Conservation (phyloP, 2,797 vertebrate species). For the Nothura maculosa region DNA sequence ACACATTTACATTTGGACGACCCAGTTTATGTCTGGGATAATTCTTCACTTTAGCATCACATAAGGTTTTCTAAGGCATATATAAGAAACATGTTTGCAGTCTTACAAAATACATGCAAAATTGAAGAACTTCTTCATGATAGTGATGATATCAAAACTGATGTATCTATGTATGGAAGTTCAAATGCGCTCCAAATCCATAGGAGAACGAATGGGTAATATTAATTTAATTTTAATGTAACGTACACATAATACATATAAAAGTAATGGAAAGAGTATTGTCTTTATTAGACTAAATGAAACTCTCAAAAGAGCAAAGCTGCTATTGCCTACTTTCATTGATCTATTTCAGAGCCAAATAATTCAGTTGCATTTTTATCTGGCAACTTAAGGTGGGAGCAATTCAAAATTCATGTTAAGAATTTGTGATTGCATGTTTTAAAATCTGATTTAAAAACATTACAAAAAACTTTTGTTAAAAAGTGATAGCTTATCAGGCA, state of each 20-base stretch:
- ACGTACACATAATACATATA: not conserved
- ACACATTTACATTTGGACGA: constrained; percentile 41
- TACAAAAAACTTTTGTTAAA: not conserved
- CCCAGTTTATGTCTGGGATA: constrained; percentile 33
- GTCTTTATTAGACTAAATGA: not conserved
- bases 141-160: not conserved
- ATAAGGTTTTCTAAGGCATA: not conserved
- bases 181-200: not conserved
- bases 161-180: not conserved
- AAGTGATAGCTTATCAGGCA: not conserved
- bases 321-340: not conserved
- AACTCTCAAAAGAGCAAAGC: not conserved
- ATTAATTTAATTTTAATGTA: not conserved
- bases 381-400: not conserved
- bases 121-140: not conserved
- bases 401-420: not conserved
- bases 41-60: constrained; percentile 41
- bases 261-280: not conserved
- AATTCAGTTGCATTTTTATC: not conserved
- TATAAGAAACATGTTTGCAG: not conserved
- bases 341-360: not conserved
- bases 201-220: not conserved
- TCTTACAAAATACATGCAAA: not conserved
- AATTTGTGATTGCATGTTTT: not conserved
- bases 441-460: not conserved